phyloP scores from a whole-genome alignment of 2,888 invertebrate genomes.

The Syrista parreyssii region DNA sequence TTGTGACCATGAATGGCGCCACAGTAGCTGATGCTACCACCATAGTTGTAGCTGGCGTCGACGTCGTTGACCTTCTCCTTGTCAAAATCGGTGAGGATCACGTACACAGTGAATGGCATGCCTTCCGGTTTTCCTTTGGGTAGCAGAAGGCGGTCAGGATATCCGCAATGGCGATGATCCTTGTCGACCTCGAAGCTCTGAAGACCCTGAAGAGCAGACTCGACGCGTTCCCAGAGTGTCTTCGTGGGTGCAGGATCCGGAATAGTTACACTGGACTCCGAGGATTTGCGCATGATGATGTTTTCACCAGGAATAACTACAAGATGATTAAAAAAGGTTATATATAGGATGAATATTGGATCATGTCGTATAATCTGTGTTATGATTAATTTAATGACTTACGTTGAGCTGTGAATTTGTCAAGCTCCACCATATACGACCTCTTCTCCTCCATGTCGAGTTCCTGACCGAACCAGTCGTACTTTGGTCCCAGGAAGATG shows the following conservation, averaged over 20 bases:
- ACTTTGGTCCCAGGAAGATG: slow-evolving; percentile 78
- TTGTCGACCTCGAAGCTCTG: slow-evolving; percentile 69
- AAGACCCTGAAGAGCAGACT: slow-evolving; percentile 59
- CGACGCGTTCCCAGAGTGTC: slow-evolving; percentile 20
- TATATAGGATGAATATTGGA: neutral
- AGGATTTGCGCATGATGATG: slow-evolving; percentile 73
- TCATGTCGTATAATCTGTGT: neutral
- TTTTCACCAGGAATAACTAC: slow-evolving; percentile 72
- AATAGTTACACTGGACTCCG: slow-evolving; percentile 72
- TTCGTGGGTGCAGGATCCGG: slow-evolving; percentile 67
- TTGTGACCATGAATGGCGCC: slow-evolving; percentile 70
- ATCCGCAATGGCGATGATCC: slow-evolving; percentile 73
- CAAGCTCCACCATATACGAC: slow-evolving; percentile 74
- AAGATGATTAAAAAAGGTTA: neutral
- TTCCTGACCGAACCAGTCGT: slow-evolving; percentile 70
- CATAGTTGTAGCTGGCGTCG: slow-evolving; percentile 67
- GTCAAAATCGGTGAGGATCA: slow-evolving; percentile 69
- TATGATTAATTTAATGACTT: slow-evolving; percentile 46
- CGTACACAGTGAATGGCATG: slow-evolving; percentile 72
- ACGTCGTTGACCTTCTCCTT: slow-evolving; percentile 61
- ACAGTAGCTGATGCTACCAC: slow-evolving; percentile 66
- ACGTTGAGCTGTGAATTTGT: slow-evolving; percentile 69
- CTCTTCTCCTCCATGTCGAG: slow-evolving; percentile 72
- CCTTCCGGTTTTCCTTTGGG: slow-evolving; percentile 76
- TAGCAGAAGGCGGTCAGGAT: slow-evolving; percentile 75